phyloP scores from a whole-genome alignment of 1,140 invertebrate genomes.

The Drosophila watanabei region DNA sequence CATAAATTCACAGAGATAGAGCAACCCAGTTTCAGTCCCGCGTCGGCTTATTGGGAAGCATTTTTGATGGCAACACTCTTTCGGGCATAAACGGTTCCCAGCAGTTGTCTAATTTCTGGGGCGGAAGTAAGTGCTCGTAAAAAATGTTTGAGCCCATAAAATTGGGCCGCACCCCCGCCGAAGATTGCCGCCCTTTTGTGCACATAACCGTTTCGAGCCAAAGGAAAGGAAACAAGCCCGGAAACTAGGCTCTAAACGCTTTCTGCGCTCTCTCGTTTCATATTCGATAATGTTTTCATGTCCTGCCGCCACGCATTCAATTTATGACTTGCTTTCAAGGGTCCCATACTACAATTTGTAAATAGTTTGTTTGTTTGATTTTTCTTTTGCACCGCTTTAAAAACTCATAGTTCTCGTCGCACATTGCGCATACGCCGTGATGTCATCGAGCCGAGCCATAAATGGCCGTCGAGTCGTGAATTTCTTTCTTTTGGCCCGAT shows the following conservation, averaged over 20 bases:
- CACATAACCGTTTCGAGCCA: conserved; percentile 9
- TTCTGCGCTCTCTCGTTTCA: conserved; percentile 38
- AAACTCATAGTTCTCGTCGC: conserved; percentile 18
- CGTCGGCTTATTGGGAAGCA: conserved; percentile 43
- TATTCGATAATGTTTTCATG: conserved; percentile 76
- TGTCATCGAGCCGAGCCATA: conserved; percentile 15
- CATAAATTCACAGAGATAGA: conserved; percentile 67
- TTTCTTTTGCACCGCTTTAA: conserved; percentile 31
- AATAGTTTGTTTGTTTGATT: conserved; percentile 44
- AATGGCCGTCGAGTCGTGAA: conserved; percentile 50
- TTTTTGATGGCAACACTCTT: conserved; percentile 42
- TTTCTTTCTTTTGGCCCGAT: conserved; percentile 32
- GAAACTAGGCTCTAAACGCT: conserved; percentile 58
- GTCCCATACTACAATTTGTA: conserved; percentile 49
- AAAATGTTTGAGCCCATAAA: conserved; percentile 76
- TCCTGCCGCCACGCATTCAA: conserved; percentile 37
- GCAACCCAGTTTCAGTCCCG: neutral
- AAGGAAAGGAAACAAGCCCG: conserved; percentile 3
- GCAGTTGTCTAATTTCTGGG: conserved; percentile 84
- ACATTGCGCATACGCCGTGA: conserved; percentile 57
- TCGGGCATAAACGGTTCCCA: conserved; percentile 62
- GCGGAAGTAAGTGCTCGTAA: conserved; percentile 84
- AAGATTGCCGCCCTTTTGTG: conserved; percentile 19
- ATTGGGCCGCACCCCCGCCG: conserved; percentile 29
- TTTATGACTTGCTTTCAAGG: conserved; percentile 50